phyloP scores from a whole-genome alignment of 2,797 vertebrate genomes.

The Otus scops region DNA sequence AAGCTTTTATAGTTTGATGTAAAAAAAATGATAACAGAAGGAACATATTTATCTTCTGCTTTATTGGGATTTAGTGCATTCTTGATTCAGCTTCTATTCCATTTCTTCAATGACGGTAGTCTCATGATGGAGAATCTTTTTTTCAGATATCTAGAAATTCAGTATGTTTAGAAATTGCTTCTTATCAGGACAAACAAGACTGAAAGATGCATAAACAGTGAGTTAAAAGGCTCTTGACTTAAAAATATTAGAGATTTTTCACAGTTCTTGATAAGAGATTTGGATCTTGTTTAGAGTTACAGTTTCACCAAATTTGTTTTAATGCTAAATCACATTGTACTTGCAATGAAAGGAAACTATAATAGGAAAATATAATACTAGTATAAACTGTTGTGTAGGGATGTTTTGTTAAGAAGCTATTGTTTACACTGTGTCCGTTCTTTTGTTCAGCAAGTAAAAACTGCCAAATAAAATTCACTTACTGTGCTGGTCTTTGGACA shows the following conservation, averaged over 20 bases:
- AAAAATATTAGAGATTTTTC: background rate
- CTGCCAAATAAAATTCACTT: background rate
- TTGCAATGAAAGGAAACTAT: background rate
- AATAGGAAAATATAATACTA: background rate
- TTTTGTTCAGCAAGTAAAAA: background rate
- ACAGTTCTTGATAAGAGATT: background rate
- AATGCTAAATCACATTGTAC: background rate
- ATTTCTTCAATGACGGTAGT: background rate
- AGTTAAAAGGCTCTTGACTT: background rate
- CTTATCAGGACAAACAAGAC: background rate
- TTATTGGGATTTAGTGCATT: background rate
- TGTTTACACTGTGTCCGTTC: background rate
- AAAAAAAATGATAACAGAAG: background rate
- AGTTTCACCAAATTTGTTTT: background rate
- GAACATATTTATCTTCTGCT: background rate
- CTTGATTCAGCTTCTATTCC: background rate
- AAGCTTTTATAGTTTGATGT: background rate
- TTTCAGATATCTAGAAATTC: background rate
- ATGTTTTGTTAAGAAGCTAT: background rate
- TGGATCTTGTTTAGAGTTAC: background rate
- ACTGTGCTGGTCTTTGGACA: background rate
- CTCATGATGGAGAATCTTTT: background rate
- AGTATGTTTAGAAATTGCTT: background rate
- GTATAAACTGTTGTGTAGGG: background rate
- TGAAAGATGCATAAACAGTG: background rate